Evolutionary conservation across 2,797 vertebrate species (phyloP), one percentile per base, ranked within the genome.

Genomic region (Gouania willdenowi): DNA sequence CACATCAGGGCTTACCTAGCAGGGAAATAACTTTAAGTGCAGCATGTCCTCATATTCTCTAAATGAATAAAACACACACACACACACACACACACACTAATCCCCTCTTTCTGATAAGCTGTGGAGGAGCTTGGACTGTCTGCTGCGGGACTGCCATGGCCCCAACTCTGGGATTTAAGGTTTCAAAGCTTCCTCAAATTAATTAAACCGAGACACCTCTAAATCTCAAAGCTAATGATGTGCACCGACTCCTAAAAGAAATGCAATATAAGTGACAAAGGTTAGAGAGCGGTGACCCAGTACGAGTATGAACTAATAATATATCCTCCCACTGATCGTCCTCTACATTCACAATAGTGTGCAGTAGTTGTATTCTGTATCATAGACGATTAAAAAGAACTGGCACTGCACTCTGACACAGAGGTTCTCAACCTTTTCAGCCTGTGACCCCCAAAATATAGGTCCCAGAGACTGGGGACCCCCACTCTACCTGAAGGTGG

Each of bases 81-180:
- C n/a, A n/a, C n/a, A n/a, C n/a, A n/a, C n/a, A n/a, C n/a, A n/a
- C n/a, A n/a, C n/a, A n/a, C 41, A 61, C 58, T 87, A 89, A 89
- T 88, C 85, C 78, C 45, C 46, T 75, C 66, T 75, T 77, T 71
- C 79, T 68, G 49, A 77, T 86, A 86, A 88, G 74, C 81, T 73
- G 69, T 46, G 27, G 47, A 46, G 66, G 53, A 76, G 73, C 71
- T 74, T 41, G 54, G 72, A 50, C 75, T 77, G 85, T 88, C 83
- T 88, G 76, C 63, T 26, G 25, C 10, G 46, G 61, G 72, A 54
- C 65, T 43, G 48, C 37, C 19, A 36, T 28, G 54, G 52, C 56
- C 77, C 59, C 74, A 66, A 54, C 49, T 49, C 53, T 23, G 1
- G 67, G 75, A 78, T 66, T 81, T 70, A 66, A 63, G 60, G 54